Conservation (phyloP, 2,113 vertebrate species). For the Tonatia bakeri region DNA sequence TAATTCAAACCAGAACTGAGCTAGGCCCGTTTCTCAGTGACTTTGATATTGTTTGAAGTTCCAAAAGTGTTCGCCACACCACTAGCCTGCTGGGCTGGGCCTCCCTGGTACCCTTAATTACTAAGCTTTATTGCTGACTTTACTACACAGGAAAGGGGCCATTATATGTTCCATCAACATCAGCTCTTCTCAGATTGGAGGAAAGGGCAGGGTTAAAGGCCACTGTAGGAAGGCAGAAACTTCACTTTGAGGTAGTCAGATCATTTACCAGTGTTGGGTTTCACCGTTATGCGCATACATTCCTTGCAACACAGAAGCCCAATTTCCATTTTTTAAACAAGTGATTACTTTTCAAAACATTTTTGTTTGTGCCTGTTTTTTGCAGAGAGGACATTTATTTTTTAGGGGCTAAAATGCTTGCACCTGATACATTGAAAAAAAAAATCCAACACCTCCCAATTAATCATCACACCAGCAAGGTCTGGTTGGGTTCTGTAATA, state of each 20-base stretch:
- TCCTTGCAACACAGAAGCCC: slow-evolving; percentile 85
- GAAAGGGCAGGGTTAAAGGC: slow-evolving; percentile 96
- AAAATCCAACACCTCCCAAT: slow-evolving; percentile 70
- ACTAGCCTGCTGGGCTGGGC: slow-evolving; percentile 92
- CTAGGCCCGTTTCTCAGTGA: slow-evolving; percentile 89
- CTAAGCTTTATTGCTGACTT: slow-evolving; percentile 97
- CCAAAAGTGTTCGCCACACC: slow-evolving; percentile 92
- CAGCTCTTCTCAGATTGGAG: slow-evolving; percentile 93
- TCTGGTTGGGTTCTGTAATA: slow-evolving; percentile 78
- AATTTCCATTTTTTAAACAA: slow-evolving; percentile 84
- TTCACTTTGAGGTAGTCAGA: slow-evolving; percentile 89
- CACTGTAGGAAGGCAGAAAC: slow-evolving; percentile 89
- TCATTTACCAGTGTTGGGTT: slow-evolving; percentile 89
- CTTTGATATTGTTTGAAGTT: slow-evolving; percentile 99
- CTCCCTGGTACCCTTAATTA: slow-evolving; percentile 99
- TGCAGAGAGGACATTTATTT: slow-evolving; percentile 74
- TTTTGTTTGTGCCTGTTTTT: slow-evolving; percentile 82
- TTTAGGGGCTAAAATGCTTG: slow-evolving; percentile 74
- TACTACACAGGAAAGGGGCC: slow-evolving; percentile 97
- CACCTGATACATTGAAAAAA: slow-evolving; percentile 29
- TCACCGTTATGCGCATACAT: slow-evolving; percentile 81
- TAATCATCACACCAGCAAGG: slow-evolving; percentile 79
- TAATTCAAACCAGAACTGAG: slow-evolving; percentile 99
- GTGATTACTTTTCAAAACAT: slow-evolving; percentile 88
- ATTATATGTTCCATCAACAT: slow-evolving; percentile 99